Base-by-base conservation (phyloP, 2,113 vertebrate species). In the Sinocyclocheilus rhinocerous region DNA sequence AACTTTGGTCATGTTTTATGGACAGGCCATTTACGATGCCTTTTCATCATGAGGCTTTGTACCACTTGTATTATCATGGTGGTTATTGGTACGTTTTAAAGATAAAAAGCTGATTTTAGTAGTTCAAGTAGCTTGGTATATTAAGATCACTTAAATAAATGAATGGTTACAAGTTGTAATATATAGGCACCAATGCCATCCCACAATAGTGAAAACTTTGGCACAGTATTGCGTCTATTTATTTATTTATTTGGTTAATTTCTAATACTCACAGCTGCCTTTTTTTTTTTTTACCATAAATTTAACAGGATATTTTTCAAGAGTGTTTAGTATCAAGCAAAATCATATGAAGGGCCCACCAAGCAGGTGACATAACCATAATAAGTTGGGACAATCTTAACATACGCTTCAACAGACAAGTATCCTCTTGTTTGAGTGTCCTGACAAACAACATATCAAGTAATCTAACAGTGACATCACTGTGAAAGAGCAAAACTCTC, bases 361-460 rank as follows among this genome's bases (percentile, higher is more conserved):
- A 81, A 81, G 13, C 36, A 81, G 78, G n/a, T 48, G 39, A 63
- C 11, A 24, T 9, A 81, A 65, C 57, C 72, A 45, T n/a, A 26
- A 80, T 42, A 45, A n/a, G 4, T 55, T 33, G 39, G 6, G 52
- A 22, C 76, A 57, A 42, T n/a, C 36, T 18, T 15, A 26, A 22
- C 22, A 26, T 4, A 79, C 9, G 7, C 45, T 4, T 24, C 6
- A 75, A 69, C 10, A 29, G 16, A 84, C 87, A 80, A 39, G 85
- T 50, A 22, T 29, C 12, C 76, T 52, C 76, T 81, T 81, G 67
- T 69, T 84, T 63, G 50, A 11, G n/a, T 20, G 83, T 4, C 29
- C 29, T 33, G n/a, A 70, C 18, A 29, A 52, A 10, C 72, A 50
- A 24, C 57, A 72, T 52, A 85, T 85, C 73, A 78, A 33, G 73